These are phyloP conservation scores for Rousettus madagascariensis DNA, from an alignment of 2,797 vertebrate species.

Conservation along the genomic window DNA sequence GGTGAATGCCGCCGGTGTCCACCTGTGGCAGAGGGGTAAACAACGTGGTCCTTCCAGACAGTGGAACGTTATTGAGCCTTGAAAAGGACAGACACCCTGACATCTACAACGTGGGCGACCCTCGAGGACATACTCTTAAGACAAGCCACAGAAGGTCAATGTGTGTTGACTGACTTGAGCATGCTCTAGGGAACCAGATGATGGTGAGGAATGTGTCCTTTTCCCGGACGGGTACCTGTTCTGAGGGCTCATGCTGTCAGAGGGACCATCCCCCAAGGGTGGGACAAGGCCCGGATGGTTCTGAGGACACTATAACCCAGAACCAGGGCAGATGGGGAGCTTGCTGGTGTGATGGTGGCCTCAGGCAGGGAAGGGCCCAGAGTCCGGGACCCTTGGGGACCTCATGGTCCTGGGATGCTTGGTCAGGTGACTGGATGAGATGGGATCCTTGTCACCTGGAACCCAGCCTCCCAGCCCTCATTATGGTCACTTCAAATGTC, in stretches of 20 bases:
- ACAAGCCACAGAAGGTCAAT: background rate
- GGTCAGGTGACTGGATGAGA: background rate
- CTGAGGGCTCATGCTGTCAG: background rate
- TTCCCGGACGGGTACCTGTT: too few species aligned
- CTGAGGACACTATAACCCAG: background rate
- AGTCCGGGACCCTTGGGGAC: too few species aligned
- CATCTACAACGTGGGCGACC: background rate
- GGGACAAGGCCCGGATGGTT: too few species aligned
- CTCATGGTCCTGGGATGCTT: background rate
- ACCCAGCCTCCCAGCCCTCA: background rate
- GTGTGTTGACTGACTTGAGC: background rate
- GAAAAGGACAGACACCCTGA: background rate
- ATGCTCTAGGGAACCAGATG: too few species aligned
- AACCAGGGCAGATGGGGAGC: fast-evolving
- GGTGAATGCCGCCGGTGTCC: background rate
- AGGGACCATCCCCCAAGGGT: background rate
- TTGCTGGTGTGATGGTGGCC: background rate
- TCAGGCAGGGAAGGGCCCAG: background rate
- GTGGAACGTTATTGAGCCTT: background rate
- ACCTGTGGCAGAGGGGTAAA: fast-evolving
- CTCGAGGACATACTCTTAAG: background rate
- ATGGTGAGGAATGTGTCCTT: background rate
- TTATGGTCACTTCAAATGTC: background rate
- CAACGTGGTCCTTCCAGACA: fast-evolving
- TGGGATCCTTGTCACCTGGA: too few species aligned